A percentile compares a stretch with the other conserved stretches of the same genome.
Evolutionary conservation across 2,113 vertebrate genomes (phyloP).

Genomic region (Stegostoma tigrinum): DNA sequence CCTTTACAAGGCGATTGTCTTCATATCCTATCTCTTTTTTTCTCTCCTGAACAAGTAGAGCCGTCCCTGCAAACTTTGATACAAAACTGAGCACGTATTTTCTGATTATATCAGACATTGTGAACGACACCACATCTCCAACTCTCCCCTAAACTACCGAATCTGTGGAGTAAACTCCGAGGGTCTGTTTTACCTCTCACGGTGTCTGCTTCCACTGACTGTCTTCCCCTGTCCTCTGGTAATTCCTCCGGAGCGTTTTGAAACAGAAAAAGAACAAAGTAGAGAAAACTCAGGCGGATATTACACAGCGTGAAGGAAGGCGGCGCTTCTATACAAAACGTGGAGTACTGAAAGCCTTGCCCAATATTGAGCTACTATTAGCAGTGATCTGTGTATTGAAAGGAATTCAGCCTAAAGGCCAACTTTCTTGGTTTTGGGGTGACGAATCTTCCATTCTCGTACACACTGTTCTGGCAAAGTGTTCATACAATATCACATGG

Average conservation of each 20-base stretch:
- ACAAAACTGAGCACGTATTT: neutral
- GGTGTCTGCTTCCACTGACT: neutral
- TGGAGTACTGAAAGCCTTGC: neutral
- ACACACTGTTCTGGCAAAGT: neutral
- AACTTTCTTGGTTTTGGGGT: neutral
- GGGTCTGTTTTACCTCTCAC: neutral
- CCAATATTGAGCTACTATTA: neutral
- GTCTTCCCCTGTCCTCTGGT: neutral
- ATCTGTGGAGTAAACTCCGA: neutral
- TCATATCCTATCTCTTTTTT: neutral
- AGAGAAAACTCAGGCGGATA: slow-evolving; percentile 3
- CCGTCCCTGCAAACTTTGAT: neutral
- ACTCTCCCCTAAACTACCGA: neutral
- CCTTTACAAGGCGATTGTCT: neutral
- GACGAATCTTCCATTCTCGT: neutral
- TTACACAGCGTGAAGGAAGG: neutral
- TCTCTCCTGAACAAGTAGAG: neutral
- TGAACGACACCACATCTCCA: neutral
- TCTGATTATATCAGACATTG: neutral
- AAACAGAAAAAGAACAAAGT: neutral
- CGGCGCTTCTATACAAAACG: neutral
- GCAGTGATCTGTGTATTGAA: neutral
- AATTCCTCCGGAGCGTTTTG: neutral
- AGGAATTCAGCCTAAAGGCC: neutral
- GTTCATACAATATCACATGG: neutral